phyloP scores from a whole-genome alignment of 2,797 vertebrate species.

The Nasua narica region DNA sequence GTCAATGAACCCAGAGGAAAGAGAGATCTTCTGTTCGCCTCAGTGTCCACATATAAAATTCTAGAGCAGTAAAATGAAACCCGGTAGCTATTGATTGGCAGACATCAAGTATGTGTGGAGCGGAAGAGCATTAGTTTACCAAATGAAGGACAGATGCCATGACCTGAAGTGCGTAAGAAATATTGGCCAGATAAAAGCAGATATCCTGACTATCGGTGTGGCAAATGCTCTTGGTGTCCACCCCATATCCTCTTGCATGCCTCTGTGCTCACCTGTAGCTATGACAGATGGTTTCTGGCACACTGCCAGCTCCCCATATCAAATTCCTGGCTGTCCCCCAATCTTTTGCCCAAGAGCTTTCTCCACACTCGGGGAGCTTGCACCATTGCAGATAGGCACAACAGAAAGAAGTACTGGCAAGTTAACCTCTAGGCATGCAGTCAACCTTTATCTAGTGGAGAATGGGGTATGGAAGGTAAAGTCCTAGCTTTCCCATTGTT shows the following conservation, averaged over 20 bases:
- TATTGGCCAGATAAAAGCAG: neutral
- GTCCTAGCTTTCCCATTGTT: neutral
- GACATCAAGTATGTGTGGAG: neutral
- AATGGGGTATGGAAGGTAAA: neutral
- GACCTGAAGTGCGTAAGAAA: neutral
- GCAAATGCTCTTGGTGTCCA: neutral
- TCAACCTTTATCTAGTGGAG: neutral
- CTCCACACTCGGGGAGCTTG: rapidly evolving
- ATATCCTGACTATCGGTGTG: neutral
- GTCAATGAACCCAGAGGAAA: neutral
- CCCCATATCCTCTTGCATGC: neutral
- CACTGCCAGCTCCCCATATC: neutral
- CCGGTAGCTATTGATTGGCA: neutral
- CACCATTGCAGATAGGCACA: neutral
- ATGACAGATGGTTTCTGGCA: neutral
- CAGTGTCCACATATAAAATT: neutral
- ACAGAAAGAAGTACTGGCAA: neutral
- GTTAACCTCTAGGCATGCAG: neutral
- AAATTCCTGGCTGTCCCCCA: neutral
- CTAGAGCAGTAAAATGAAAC: neutral
- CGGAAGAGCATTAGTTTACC: neutral
- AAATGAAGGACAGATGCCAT: neutral
- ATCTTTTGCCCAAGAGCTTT: neutral
- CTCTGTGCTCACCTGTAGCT: neutral
- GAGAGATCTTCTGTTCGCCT: neutral